phyloP scores from a whole-genome alignment of 1,140 invertebrate species.

The Pteromalus puparum region DNA sequence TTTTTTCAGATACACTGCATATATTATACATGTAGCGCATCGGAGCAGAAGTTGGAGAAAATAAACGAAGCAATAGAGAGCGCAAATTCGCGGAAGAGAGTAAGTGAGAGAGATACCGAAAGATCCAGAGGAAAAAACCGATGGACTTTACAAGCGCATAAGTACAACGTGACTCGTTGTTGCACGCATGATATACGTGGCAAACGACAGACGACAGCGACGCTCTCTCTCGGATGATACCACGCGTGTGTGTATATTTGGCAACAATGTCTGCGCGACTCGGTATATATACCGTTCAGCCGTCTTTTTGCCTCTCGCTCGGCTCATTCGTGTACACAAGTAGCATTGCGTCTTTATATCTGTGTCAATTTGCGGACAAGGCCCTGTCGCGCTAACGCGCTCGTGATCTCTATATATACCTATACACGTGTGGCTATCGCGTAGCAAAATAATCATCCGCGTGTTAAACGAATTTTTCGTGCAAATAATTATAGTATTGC shows the following conservation, averaged over 20 bases:
- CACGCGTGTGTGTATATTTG: not conserved
- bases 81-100: no score
- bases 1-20: no score
- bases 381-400: not conserved
- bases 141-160: not conserved
- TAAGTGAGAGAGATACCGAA: not conserved
- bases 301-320: not conserved
- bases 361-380: conserved; percentile 50
- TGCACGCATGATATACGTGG: not conserved
- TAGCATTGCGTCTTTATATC: conserved; percentile 21
- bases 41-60: not conserved
- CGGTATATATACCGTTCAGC: not conserved
- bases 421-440: not conserved
- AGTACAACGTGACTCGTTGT: no score
- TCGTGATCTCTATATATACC: not conserved
- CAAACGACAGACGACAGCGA: no score
- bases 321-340: not conserved
- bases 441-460: not conserved
- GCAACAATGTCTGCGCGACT: conserved; percentile 5
- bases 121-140: not conserved
- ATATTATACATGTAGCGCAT: no score
- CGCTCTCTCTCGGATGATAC: no score
- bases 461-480: no score
- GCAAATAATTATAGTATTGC: no score
- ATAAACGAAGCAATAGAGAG: not conserved